Evolutionary conservation across 2,797 vertebrate genomes (phyloP).

Genomic region (Ammospiza maritima): DNA sequence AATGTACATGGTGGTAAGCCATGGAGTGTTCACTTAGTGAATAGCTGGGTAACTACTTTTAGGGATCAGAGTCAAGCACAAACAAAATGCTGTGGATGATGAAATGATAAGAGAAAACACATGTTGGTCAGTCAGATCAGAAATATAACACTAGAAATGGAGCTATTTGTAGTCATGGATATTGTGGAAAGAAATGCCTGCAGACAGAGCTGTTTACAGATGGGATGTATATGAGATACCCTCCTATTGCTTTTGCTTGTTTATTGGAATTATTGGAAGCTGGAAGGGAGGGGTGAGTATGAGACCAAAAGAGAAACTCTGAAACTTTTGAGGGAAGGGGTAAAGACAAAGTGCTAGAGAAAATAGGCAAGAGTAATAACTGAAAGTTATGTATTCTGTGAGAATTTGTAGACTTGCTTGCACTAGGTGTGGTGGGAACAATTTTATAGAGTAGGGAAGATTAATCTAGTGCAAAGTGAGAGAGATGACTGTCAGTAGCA

Average conservation of each 20-base stretch:
- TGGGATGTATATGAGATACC: background rate
- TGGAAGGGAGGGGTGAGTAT: background rate
- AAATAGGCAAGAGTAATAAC: background rate
- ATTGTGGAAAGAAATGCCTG: background rate
- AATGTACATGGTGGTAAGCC: background rate
- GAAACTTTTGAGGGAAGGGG: background rate
- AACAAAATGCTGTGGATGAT: background rate
- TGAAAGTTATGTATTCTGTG: accelerated
- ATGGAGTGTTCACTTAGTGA: background rate
- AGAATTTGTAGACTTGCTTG: background rate
- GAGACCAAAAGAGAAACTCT: background rate
- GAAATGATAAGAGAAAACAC: background rate
- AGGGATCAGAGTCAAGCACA: background rate
- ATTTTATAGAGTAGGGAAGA: background rate
- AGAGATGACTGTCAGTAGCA: background rate
- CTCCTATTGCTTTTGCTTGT: background rate
- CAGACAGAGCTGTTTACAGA: accelerated
- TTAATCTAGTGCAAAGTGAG: background rate
- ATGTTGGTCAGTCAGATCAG: background rate
- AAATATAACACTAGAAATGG: background rate
- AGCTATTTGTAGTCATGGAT: background rate
- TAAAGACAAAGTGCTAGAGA: background rate
- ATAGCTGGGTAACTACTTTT: background rate
- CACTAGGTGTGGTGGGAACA: background rate
- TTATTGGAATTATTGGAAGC: background rate